phyloP scores from a whole-genome alignment of 2,888 invertebrate species.

The Cryptocheilus praepositus region DNA sequence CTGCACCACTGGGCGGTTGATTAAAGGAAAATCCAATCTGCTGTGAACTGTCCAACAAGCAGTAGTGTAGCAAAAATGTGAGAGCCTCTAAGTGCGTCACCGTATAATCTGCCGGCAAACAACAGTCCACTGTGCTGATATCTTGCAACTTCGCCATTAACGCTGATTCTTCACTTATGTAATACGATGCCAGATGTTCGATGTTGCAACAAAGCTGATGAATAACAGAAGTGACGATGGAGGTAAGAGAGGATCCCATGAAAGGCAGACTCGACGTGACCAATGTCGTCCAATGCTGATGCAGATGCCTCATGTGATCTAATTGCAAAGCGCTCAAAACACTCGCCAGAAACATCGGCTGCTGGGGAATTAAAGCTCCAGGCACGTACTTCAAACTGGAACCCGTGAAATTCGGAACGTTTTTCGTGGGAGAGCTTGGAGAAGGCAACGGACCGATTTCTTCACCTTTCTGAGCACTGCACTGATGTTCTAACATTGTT shows the following conservation, averaged over 20 bases:
- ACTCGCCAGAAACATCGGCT: conserved; percentile 89
- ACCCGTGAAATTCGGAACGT: conserved; percentile 64
- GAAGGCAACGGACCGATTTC: conserved; percentile 58
- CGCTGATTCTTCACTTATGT: conserved; percentile 62
- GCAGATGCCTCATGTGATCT: conserved; percentile 83
- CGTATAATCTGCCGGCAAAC: conserved; percentile 85
- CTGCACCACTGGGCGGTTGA: conserved; percentile 76
- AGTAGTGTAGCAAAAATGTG: conserved; percentile 87
- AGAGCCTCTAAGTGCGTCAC: conserved; percentile 86
- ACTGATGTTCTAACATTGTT: conserved; percentile 85
- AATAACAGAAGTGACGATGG: conserved; percentile 85
- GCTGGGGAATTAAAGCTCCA: conserved; percentile 83
- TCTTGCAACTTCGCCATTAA: conserved; percentile 60
- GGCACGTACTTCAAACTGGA: conserved; percentile 78
- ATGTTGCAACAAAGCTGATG: conserved; percentile 88
- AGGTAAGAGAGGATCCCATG: conserved; percentile 85
- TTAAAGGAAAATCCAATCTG: conserved; percentile 78
- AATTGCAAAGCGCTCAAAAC: conserved; percentile 85
- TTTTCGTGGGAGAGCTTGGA: conserved; percentile 62
- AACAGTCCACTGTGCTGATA: conserved; percentile 73
- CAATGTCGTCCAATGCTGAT: conserved; percentile 89
- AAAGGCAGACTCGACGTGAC: conserved; percentile 88
- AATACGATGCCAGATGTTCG: conserved; percentile 77
- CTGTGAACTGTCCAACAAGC: conserved; percentile 82
- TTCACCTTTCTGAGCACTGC: conserved; percentile 77